A percentile compares a stretch with the other conserved stretches of the same genome.
Conservation (phyloP, 2,797 vertebrate species). For the Picus viridis region DNA sequence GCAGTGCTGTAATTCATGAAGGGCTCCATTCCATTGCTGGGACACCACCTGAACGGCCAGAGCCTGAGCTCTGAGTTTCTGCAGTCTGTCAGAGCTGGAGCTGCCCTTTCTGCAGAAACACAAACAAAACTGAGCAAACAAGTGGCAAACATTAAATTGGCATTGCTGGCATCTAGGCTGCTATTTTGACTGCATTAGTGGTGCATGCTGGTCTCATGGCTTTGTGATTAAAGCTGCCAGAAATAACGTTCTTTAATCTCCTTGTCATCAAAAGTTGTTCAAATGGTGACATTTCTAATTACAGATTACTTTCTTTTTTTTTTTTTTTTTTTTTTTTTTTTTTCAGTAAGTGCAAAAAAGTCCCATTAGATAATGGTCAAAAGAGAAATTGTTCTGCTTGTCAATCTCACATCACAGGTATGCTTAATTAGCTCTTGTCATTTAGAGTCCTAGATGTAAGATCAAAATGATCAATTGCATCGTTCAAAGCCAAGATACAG, state of each 20-base stretch:
- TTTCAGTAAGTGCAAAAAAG: background rate
- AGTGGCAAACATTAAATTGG: background rate
- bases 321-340: background rate
- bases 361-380: background rate
- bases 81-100: background rate
- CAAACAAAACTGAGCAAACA: background rate
- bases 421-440: conserved; percentile 36
- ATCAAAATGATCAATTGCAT: conserved; percentile 19
- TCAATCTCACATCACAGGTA: background rate
- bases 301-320: background rate
- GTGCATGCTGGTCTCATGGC: background rate
- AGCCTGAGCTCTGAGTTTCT: background rate
- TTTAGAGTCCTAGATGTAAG: background rate
- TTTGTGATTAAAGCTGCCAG: conserved; percentile 2
- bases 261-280: background rate
- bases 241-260: conserved; percentile 8
- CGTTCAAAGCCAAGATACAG: background rate
- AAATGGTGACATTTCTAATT: conserved; percentile 23
- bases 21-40: background rate
- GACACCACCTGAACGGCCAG: background rate
- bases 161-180: background rate
- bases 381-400: conserved; percentile 8
- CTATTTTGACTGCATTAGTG: conserved; percentile 1
- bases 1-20: background rate
- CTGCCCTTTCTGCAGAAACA: background rate